Base-by-base conservation (phyloP, 2,113 vertebrate species). In the Centropus bengalensis region DNA sequence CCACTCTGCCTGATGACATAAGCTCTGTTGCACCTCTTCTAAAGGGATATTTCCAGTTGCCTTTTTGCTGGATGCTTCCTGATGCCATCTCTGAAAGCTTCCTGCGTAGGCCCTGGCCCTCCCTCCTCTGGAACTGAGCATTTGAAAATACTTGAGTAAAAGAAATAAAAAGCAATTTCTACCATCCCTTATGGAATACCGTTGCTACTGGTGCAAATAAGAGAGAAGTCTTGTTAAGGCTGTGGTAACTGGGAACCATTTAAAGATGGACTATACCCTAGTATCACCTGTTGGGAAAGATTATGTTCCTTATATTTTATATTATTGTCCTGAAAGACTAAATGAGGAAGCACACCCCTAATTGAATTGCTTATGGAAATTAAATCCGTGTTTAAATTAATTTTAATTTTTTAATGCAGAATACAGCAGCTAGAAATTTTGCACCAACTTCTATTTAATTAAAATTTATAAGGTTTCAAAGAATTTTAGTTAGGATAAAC, bases 401-500 rank as follows among this genome's bases (percentile, higher is more conserved):
- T 86, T 91, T 82, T 33, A 82, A 71, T 36, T 63, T 94, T 92
- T 92, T 92, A 94, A 86, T 89, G 64, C n/a, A 93, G 86, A 94
- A 92, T 92, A 75, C 77, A 94, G 36, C 70, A 90, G 86, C 88
- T 93, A 77, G 67, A 92, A 93, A 82, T 92, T 95, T 93, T 84
- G 36, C 81, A 81, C 77, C 51, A 71, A 91, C 73, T 92, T 66
- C 64, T 71, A 49, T 27, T 71, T 91, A 93, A 95, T 95, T 92
- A 96, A 92, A 94, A 94, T 95, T 94, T 92, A 93, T 94, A 95
- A 78, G 86, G 77, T 93, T 93, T 94, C 91, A 83, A 75, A 90
- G 88, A 86, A n/a, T 95, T 93, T 88, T 90, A 95, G 75, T 59
- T 94, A 56, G 86, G 88, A 77, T 93, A 90, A 83, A 96, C 79